Base-by-base conservation (phyloP, 2,888 invertebrate species). In the Synanthedon vespiformis region DNA sequence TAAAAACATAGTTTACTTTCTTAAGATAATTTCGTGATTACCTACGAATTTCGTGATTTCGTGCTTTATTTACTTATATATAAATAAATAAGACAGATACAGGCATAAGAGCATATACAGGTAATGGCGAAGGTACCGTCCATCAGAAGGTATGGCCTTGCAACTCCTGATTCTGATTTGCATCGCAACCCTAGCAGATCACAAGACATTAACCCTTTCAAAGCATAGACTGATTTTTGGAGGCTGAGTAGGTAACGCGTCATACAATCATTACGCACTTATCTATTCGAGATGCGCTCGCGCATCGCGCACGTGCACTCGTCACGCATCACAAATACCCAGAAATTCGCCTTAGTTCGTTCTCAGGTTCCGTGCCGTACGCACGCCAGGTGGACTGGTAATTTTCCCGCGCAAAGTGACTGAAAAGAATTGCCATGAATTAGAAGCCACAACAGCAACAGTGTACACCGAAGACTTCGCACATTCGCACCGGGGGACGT, bases 301-400 rank as follows among this genome's bases (percentile, higher is more conserved):
- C 71, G 74, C 75, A 72, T 70, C 69, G 66, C 70, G 73, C 85
- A 84, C 84, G 83, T 84, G 85, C 78, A 77, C 69, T 61, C 77
- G 81, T 84, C 83, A 85, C 82, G 82, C 80, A 74, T 74, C 77
- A 75, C 72, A 71, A 69, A 72, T 74, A 77, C 76, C 70, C 71
- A 82, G 80, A 77, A 76, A 81, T 80, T 81, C 76, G 76, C 77
- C 22, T 82, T 75, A 86, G 86, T 87, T 74, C 72, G 77, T 76
- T 70, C 70, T 64, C 70, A 74, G 74, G 72, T 79, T 71, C 72
- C 74, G 74, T 70, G 78, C 71, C 60, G 61, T 57, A 61, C 75
- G 81, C 77, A 80, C 85, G 83, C 74, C 74, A 76, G 77, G 77
- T 73, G 64, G 55, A 59, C 60, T 60, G 58, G 57, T 61, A 60